A percentile compares a stretch with the other conserved stretches of the same genome.
Conservation (phyloP, 2,888 invertebrate species). For the Scaptomyza parva region DNA sequence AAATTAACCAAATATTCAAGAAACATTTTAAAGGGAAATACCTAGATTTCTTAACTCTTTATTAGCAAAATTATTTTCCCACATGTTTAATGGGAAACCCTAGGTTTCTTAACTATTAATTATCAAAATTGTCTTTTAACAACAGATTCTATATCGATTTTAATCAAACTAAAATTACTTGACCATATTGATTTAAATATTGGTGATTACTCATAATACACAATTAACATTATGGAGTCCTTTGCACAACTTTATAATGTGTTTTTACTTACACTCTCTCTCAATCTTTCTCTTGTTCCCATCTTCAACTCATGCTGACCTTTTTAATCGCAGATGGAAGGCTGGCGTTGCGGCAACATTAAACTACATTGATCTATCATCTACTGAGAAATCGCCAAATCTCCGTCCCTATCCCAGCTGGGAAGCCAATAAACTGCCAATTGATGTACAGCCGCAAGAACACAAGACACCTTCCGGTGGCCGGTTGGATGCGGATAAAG, state of each 20-base stretch:
- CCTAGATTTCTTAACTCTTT: too few relatives aligned
- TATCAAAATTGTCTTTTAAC: not conserved
- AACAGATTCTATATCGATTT: not conserved
- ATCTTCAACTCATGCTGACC: not conserved
- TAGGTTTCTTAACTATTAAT: not conserved
- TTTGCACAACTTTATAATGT: not conserved
- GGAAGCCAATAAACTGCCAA: slow-evolving; percentile 91
- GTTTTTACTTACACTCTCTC: not conserved
- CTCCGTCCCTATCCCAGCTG: slow-evolving; percentile 91
- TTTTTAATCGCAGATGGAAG: slow-evolving; percentile 87
- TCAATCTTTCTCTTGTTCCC: not conserved
- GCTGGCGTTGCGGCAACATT: slow-evolving; percentile 89
- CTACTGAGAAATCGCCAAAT: slow-evolving; percentile 88
- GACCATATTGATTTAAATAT: not conserved
- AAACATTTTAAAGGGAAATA: too few relatives aligned
- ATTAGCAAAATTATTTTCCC: too few relatives aligned
- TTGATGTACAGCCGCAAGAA: slow-evolving; percentile 85
- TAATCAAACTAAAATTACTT: not conserved
- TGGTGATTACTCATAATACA: not conserved
- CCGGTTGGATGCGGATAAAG: slow-evolving; percentile 82
- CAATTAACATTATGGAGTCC: not conserved
- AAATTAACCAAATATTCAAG: not conserved
- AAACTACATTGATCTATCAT: slow-evolving; percentile 87
- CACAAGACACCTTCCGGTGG: slow-evolving; percentile 79
- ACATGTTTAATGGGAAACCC: too few relatives aligned